Base-by-base conservation (phyloP, 1,140 invertebrate species). In the Dinoponera quadriceps region DNA sequence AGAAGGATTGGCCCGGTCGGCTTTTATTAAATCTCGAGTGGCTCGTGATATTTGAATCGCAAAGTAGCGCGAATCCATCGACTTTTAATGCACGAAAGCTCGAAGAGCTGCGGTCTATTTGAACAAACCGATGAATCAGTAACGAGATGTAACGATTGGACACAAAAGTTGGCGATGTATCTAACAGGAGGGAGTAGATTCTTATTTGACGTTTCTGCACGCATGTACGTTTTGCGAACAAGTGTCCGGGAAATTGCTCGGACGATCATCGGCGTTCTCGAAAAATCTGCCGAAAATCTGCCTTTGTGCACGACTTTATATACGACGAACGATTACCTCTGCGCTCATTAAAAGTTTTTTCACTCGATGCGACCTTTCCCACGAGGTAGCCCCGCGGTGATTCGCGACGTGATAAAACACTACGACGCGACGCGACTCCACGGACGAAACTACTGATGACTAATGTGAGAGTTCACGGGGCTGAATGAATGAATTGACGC, bases 1-100 rank as follows among this genome's bases (percentile, higher is more conserved):
- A 74, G 44, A 54, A 33, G 55, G 29, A 86, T 63, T 16, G 4
- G 38, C n/a, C 57, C 27, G 66, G 55, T 62, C 22, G 44, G 27
- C 22, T 83, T n/a, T 86, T 54, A 62, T 86, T 83, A 75, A 77
- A 54, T 66, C 59, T 72, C 71, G 29, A 55, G 20, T 72, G 29
- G 9, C 14, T 65, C 22, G 16, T 38, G 65, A 49, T 29, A 55
- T 84, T 68, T 80, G 63, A 83, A 78, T 78, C 33, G 55, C 82
- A 83, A 78, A 83, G 63, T 68, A 66, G 74, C 54, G 54, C 51
- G 49, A 59, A 65, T 83, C 54, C 29, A 62, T 55, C 29, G 60
- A 57, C 73, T 75, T 73, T 82, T 82, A 51, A 82, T 51, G n/a
- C 16, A 18, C 25, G 25, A 44, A 33, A 62, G 20, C 57, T 74